These are phyloP conservation scores for Ypsolopha scabrella DNA, from an alignment of 2,888 invertebrate genomes.

Conservation along the genomic window DNA sequence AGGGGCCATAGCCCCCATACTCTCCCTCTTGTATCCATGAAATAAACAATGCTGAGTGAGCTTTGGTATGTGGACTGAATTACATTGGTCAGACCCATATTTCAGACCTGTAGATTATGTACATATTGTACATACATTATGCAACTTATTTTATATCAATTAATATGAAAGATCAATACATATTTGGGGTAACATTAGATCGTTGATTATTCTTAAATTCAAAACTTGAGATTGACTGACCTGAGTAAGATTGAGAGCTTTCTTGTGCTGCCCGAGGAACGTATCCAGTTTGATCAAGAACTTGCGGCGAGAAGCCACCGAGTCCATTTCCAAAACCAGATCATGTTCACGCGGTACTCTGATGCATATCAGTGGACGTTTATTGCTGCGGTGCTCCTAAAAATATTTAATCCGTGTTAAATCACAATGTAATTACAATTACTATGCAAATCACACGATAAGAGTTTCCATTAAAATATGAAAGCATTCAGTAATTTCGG, in stretches of 20 bases:
- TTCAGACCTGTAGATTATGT: slow-evolving; percentile 1
- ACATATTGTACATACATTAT: not conserved
- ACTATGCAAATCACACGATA: too few relatives aligned
- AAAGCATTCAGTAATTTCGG: too few relatives aligned
- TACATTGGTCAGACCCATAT: not conserved
- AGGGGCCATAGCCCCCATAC: too few relatives aligned
- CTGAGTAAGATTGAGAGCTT: slow-evolving; percentile 79
- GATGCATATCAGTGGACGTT: slow-evolving; percentile 84
- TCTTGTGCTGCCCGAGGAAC: slow-evolving; percentile 86
- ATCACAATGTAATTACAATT: too few relatives aligned
- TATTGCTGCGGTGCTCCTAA: slow-evolving; percentile 75
- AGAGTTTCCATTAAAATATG: too few relatives aligned
- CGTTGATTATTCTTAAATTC: too few relatives aligned
- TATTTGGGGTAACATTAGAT: too few relatives aligned
- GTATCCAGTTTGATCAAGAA: slow-evolving; percentile 89
- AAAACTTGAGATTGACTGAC: slow-evolving; percentile 36
- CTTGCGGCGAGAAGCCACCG: slow-evolving; percentile 82
- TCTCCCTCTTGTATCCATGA: too few relatives aligned
- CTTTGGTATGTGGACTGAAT: too few relatives aligned
- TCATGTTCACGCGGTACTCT: slow-evolving; percentile 92
- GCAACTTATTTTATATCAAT: too few relatives aligned
- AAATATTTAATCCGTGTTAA: slow-evolving; percentile 10
- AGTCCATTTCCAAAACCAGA: slow-evolving; percentile 91
- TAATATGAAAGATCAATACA: too few relatives aligned
- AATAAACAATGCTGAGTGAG: too few relatives aligned